These are phyloP conservation scores for Luehdorfia chinensis DNA, from an alignment of 1,140 invertebrate genomes.

Conservation along the genomic window DNA sequence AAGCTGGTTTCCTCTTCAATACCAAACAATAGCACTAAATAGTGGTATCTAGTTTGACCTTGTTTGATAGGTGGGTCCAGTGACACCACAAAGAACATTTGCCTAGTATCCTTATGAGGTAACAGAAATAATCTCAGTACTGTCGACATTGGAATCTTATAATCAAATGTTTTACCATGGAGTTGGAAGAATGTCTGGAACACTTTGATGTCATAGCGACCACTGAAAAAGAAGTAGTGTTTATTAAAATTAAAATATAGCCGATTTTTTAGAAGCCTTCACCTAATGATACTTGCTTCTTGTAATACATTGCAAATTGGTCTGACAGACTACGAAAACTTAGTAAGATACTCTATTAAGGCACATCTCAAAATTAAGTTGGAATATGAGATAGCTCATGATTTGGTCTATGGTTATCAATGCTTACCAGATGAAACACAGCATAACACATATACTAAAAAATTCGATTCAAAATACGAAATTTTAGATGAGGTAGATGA, in stretches of 20 bases:
- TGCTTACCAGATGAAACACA: too few species aligned
- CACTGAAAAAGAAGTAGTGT: slow-evolving; percentile 80
- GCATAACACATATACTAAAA: too few species aligned
- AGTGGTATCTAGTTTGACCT: slow-evolving; percentile 98
- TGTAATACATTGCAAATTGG: too few species aligned
- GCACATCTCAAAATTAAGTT: too few species aligned
- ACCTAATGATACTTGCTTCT: too few species aligned
- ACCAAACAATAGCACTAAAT: slow-evolving; percentile 95
- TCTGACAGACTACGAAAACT: too few species aligned
- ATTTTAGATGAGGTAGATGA: too few species aligned
- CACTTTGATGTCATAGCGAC: slow-evolving; percentile 99
- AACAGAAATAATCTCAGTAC: slow-evolving; percentile 96
- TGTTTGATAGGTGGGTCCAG: slow-evolving; percentile 99
- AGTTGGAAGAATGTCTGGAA: slow-evolving; percentile 98
- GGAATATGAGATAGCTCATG: too few species aligned
- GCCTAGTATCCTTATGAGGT: slow-evolving; percentile 98
- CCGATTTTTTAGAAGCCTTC: too few species aligned
- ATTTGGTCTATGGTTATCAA: too few species aligned
- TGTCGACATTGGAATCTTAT: slow-evolving; percentile 98
- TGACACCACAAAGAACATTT: slow-evolving; percentile 99
- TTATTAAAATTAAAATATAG: slow-evolving; percentile 2
- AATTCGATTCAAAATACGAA: too few species aligned
- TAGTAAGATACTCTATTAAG: neutral
- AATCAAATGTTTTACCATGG: slow-evolving; percentile 99
- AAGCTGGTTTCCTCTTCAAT: slow-evolving; percentile 97